Evolutionary conservation across 2,113 vertebrate genomes (phyloP).

Genomic region (Podarcis muralis): DNA sequence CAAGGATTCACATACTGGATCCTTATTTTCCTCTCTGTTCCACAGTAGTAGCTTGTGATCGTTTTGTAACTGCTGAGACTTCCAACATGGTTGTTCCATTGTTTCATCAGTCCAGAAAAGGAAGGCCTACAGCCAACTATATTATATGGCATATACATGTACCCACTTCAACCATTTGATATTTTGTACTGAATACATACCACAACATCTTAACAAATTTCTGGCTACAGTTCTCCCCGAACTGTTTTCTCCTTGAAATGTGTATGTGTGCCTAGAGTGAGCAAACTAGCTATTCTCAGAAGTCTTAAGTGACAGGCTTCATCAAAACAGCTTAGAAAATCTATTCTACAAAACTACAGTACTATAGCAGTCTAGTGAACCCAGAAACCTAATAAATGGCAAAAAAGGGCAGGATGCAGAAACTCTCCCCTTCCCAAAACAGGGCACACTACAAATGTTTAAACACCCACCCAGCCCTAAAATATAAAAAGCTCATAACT

Average conservation of each 20-base stretch:
- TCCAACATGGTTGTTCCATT: too few relatives aligned
- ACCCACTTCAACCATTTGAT: neutral
- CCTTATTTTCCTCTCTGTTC: neutral
- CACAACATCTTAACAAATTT: neutral
- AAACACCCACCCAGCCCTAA: too few relatives aligned
- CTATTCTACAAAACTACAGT: neutral
- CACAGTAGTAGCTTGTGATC: neutral
- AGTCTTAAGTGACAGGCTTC: neutral
- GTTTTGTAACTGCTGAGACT: too few relatives aligned
- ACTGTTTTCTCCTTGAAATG: neutral
- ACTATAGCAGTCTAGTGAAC: too few relatives aligned
- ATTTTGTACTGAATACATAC: neutral
- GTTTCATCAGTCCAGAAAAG: neutral
- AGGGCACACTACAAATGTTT: too few relatives aligned
- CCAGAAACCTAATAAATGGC: too few relatives aligned
- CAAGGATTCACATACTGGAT: neutral
- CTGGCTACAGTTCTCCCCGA: neutral
- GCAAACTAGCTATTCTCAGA: too few relatives aligned
- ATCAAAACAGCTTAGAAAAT: neutral
- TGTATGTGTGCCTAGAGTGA: neutral
- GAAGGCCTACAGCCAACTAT: neutral
- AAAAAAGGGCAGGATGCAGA: too few relatives aligned
- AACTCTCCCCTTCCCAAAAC: too few relatives aligned
- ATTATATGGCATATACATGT: neutral
- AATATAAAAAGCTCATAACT: too few relatives aligned